Evolutionary conservation across 2,113 vertebrate genomes (phyloP), one percentile per base, ranked within the genome.

Genomic region (Nibea coibor): DNA sequence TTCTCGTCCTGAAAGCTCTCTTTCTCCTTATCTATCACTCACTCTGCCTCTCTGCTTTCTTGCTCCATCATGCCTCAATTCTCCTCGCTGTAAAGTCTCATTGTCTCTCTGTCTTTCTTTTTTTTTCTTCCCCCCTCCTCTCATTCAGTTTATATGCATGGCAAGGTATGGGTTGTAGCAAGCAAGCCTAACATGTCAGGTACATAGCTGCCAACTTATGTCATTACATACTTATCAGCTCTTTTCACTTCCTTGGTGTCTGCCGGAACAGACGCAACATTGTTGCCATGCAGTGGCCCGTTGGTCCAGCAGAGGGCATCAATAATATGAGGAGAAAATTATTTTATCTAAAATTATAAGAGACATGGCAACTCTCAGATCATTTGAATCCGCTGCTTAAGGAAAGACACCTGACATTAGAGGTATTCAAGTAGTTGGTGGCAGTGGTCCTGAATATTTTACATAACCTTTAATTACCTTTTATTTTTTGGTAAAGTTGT

Each of bases 221-320:
- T 89, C 85, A 85, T 85, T 70, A 78, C 79, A 65, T 62, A 67
- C 78, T 82, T 84, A 75, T 69, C 73, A 66, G 65, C 45, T 89
- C 74, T 72, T 84, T 91, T 47, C 74, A 66, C 68, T 82, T 89
- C 78, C 64, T 76, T 8, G 1, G 31, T 70, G 68, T 79, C 80
- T 42, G 67, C 24, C 72, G 20, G 69, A 39, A 39, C 6, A 70
- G 64, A 59, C 39, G 28, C 58, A 53, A 56, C 71, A 50, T 4
- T 63, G 14, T 22, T 2, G 17, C 24, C n/a, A 28, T 88, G 75
- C 69, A 84, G 75, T 59, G 17, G 4, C 70, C 14, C 4, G 1
- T 11, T 39, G 1, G 17, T 59, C 91, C 93, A 92, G 90, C 65
- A 93, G 92, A 93, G 90, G 91, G 91, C 88, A 39, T 57, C 83